These are phyloP conservation scores for Parauchenoglanis ngamensis DNA, from an alignment of 2,797 vertebrate genomes.

Conservation along the genomic window DNA sequence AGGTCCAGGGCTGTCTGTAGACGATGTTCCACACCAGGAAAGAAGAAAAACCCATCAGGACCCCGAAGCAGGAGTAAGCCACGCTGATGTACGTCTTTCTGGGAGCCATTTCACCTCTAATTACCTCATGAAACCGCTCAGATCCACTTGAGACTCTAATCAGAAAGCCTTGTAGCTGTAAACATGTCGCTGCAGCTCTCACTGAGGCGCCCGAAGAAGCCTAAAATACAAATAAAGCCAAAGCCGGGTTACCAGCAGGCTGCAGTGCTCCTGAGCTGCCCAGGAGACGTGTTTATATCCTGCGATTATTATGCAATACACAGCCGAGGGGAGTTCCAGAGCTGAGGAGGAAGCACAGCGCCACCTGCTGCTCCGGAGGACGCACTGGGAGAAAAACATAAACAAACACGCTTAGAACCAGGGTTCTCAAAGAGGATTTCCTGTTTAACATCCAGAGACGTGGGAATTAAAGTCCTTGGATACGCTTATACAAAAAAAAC, in stretches of 20 bases:
- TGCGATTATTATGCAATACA: not conserved
- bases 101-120: conserved; percentile 63
- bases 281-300: not conserved
- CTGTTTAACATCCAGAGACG: not conserved
- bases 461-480: no score
- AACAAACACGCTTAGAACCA: not conserved
- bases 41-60: conserved; percentile 78
- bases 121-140: not conserved
- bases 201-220: no score
- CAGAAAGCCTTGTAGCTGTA: not conserved
- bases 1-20: conserved; percentile 84
- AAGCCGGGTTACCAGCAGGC: not conserved
- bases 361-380: not conserved
- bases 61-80: conserved; percentile 80
- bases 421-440: not conserved
- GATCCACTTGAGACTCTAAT: not conserved
- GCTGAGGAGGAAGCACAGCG: not conserved
- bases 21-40: conserved; percentile 86
- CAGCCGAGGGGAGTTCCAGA: not conserved
- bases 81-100: conserved; percentile 76
- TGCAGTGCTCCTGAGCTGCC: not conserved
- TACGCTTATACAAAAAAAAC: no score
- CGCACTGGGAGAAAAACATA: no score
- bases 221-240: no score
- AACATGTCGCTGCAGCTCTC: not conserved